Evolutionary conservation across 1,140 invertebrate genomes (phyloP).

Genomic region (Eurytemora carolleeae): DNA sequence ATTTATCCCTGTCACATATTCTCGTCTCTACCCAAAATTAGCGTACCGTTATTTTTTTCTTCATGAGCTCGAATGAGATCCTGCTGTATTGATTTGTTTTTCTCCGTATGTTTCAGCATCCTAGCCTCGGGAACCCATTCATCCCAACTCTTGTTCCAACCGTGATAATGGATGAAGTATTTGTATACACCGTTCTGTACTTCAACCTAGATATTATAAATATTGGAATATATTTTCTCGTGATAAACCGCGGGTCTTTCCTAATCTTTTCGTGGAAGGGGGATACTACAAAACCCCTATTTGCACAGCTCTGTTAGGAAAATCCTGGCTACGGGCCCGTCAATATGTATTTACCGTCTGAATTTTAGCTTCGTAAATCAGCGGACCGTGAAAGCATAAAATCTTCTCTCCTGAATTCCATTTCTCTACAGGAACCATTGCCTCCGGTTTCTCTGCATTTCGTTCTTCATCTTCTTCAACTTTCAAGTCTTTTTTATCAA

Average conservation of each 20-base stretch:
- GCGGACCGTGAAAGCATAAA: slow-evolving; percentile 13
- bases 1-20: too few species aligned
- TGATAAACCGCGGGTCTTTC: too few species aligned
- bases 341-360: slow-evolving; percentile 9
- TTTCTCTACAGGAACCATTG: too few species aligned
- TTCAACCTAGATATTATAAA: not conserved
- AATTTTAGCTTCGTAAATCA: slow-evolving; percentile 15
- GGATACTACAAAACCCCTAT: too few species aligned
- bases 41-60: not conserved
- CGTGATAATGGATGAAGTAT: slow-evolving; percentile 14
- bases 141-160: slow-evolving; percentile 15
- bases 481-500: too few species aligned
- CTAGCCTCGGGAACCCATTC: slow-evolving; percentile 14
- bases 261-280: too few species aligned
- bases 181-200: not conserved
- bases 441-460: too few species aligned
- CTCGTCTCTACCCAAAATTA: too few species aligned
- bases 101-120: slow-evolving; percentile 13
- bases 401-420: slow-evolving; percentile 6
- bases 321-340: too few species aligned
- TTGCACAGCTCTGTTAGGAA: too few species aligned
- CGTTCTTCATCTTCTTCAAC: too few species aligned
- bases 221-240: too few species aligned
- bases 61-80: slow-evolving; percentile 12
- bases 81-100: slow-evolving; percentile 4